Percentiles rank a stretch among this genome's conserved stretches.
phyloP scores from a whole-genome alignment of 1,140 invertebrate species.

The Drosophila busckii region DNA sequence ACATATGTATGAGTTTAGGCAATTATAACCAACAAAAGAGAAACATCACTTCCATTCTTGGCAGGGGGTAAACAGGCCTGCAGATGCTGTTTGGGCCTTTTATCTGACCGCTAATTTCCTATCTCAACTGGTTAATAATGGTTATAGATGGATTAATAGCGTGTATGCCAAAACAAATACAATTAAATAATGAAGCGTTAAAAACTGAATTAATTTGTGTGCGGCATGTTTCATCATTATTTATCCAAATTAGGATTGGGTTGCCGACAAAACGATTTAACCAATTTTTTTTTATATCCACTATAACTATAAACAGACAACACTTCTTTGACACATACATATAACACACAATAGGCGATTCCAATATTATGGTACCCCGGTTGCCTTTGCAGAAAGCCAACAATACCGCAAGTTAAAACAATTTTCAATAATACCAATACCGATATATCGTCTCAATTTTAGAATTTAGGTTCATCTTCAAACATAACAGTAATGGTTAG shows the following conservation, averaged over 20 bases:
- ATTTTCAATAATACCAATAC: too few species aligned
- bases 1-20: conserved; percentile 40
- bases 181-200: conserved; percentile 67
- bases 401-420: too few species aligned
- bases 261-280: conserved; percentile 38
- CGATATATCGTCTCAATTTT: too few species aligned
- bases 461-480: too few species aligned
- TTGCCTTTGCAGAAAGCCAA: too few species aligned
- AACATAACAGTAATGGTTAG: too few species aligned
- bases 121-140: conserved; percentile 60
- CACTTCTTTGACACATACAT: too few species aligned
- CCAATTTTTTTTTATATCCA: conserved; percentile 8
- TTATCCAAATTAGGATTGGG: conserved; percentile 35
- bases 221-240: conserved; percentile 47
- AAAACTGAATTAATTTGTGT: conserved; percentile 59
- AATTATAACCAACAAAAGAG: conserved; percentile 63
- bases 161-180: conserved; percentile 64
- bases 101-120: conserved; percentile 61
- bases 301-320: too few species aligned
- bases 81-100: conserved; percentile 43
- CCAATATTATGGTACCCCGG: too few species aligned
- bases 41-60: conserved; percentile 56
- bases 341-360: too few species aligned
- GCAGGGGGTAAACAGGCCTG: conserved; percentile 46
- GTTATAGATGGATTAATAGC: conserved; percentile 46